Percentiles rank a stretch among this genome's conserved stretches.
phyloP scores from a whole-genome alignment of 2,797 vertebrate species.

The Onychomys leucogaster region DNA sequence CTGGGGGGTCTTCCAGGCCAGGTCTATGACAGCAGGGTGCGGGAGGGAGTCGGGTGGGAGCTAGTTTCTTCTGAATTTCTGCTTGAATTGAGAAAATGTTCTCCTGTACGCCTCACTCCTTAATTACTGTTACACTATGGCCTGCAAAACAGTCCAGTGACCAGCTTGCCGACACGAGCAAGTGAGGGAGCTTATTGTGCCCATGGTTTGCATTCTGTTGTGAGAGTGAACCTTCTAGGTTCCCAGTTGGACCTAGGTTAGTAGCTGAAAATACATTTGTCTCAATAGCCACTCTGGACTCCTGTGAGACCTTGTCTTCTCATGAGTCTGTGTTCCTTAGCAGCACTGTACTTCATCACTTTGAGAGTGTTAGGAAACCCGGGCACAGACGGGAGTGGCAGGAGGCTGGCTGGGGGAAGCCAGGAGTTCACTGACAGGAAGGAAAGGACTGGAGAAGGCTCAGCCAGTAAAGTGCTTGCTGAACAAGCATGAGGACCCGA shows the following conservation, averaged over 20 bases:
- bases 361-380: too few species aligned
- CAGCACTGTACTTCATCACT: rapidly evolving
- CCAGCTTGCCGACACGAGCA: not conserved
- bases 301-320: not conserved
- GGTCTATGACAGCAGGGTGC: not conserved
- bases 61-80: not conserved
- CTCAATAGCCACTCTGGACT: not conserved
- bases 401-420: not conserved
- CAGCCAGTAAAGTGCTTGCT: not conserved
- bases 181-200: not conserved
- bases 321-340: not conserved
- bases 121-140: not conserved
- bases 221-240: conserved; percentile 29
- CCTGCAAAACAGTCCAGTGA: not conserved
- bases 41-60: not conserved
- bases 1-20: rapidly evolving
- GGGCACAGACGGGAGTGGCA: rapidly evolving
- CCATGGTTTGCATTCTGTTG: not conserved
- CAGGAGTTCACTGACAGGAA: not conserved
- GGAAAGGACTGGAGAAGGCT: not conserved
- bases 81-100: conserved; percentile 1
- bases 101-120: not conserved
- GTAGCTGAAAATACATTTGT: not conserved
- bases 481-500: not conserved
- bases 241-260: not conserved